Conservation (phyloP, 2,797 vertebrate genomes). For the Sebastolobus altivelis region DNA sequence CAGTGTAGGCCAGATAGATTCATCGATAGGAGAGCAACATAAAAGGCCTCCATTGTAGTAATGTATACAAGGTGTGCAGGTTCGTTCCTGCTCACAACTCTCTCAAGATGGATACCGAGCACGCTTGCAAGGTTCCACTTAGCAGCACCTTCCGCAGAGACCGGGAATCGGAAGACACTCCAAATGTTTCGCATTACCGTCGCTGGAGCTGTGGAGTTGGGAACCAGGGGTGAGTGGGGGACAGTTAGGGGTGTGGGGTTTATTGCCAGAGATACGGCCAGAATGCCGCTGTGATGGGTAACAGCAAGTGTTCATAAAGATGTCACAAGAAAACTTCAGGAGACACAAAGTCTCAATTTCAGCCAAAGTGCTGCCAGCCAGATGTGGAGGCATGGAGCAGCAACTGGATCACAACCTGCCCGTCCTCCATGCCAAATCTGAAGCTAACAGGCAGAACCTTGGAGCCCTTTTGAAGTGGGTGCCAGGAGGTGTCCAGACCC, state of each 20-base stretch:
- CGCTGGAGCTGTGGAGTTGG: constrained; percentile 36
- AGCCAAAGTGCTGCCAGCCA: constrained; percentile 85
- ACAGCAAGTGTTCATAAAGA: constrained; percentile 86
- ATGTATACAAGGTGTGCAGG: constrained; percentile 80
- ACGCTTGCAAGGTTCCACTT: constrained; percentile 71
- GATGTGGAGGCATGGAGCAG: constrained; percentile 82
- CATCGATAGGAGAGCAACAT: constrained; percentile 77
- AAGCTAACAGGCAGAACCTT: constrained; percentile 83
- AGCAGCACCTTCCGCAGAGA: constrained; percentile 59
- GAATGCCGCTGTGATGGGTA: constrained; percentile 58
- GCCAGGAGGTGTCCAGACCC: constrained; percentile 84
- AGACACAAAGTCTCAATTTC: constrained; percentile 88
- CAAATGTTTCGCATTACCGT: constrained; percentile 83
- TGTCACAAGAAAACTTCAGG: constrained; percentile 84
- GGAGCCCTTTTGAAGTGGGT: constrained; percentile 82
- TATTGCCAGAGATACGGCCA: constrained; percentile 47
- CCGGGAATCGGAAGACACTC: constrained; percentile 61
- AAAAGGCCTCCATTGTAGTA: constrained; percentile 75
- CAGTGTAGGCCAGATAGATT: constrained; percentile 76
- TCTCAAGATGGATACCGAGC: constrained; percentile 54
- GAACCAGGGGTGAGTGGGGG: constrained; percentile 47
- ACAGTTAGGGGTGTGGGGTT: constrained; percentile 36
- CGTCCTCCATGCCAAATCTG: constrained; percentile 75
- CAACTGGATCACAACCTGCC: constrained; percentile 72
- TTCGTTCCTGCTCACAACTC: constrained; percentile 45